phyloP scores from a whole-genome alignment of 2,888 invertebrate genomes.

The Calliphora vomitoria region DNA sequence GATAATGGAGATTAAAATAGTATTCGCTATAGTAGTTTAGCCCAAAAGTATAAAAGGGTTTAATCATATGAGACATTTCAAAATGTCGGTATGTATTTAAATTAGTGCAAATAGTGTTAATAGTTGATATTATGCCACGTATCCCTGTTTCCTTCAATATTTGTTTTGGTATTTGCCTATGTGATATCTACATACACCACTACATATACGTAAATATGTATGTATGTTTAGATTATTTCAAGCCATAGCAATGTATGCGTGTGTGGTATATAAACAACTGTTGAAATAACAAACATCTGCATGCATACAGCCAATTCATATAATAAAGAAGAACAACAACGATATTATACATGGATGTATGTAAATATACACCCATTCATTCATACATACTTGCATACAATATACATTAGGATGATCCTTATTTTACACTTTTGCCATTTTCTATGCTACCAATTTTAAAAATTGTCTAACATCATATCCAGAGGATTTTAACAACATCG shows the following conservation, averaged over 20 bases:
- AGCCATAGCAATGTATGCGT: neutral
- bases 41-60: no score
- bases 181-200: neutral
- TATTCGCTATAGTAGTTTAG: no score
- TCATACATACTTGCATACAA: no score
- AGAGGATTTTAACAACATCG: no score
- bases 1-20: no score
- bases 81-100: neutral
- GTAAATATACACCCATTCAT: neutral
- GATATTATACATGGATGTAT: neutral
- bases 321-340: constrained; percentile 14
- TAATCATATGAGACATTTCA: no score
- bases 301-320: constrained; percentile 25
- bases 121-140: constrained; percentile 29
- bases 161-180: neutral
- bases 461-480: no score
- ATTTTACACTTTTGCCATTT: no score
- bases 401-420: no score
- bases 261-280: constrained; percentile 16
- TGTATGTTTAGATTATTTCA: neutral
- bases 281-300: constrained; percentile 33
- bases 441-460: no score
- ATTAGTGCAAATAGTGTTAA: constrained; percentile 34
- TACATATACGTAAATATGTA: neutral
- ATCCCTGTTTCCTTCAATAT: constrained; percentile 25